Percentiles rank a stretch among this genome's conserved stretches.
These are phyloP conservation scores for Petrocephalus zakoni DNA, from an alignment of 2,113 vertebrate species.

Conservation along the genomic window DNA sequence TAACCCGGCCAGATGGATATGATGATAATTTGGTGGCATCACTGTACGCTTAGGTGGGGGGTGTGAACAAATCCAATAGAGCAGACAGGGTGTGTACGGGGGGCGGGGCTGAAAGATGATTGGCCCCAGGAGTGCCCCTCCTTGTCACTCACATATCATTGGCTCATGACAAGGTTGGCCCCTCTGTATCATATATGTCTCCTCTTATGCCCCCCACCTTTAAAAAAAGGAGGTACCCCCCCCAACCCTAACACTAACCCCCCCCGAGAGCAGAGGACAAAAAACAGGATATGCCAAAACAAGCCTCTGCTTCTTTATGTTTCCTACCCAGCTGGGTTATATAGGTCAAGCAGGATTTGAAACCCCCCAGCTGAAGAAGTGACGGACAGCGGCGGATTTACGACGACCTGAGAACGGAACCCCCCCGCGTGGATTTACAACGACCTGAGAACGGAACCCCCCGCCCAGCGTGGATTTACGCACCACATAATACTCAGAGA, in stretches of 20 bases:
- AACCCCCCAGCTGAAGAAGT: conserved; percentile 63
- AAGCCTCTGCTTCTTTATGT: not conserved
- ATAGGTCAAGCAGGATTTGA: conserved; percentile 45
- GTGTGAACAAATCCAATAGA: no score
- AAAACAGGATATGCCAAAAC: not conserved
- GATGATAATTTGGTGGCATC: no score
- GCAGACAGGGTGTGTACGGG: no score
- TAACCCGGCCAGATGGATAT: no score
- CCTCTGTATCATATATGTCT: not conserved
- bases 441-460: no score
- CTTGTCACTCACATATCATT: not conserved
- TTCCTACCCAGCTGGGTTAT: not conserved
- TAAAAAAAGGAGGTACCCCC: not conserved
- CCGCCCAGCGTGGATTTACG: conserved; percentile 49
- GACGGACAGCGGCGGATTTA: conserved; percentile 52
- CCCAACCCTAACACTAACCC: no score
- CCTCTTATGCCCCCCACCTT: not conserved
- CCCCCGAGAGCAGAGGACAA: not conserved
- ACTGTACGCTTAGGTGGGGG: no score
- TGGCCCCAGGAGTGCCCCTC: not conserved
- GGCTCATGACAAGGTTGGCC: not conserved
- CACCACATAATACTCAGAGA: conserved; percentile 60
- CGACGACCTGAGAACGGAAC: conserved; percentile 55
- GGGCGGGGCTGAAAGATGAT: not conserved
- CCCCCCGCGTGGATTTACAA: no score